Percentiles rank a stretch among this genome's conserved stretches.
Evolutionary conservation across 2,888 invertebrate species (phyloP).

Genomic region (Tenthredo livida): DNA sequence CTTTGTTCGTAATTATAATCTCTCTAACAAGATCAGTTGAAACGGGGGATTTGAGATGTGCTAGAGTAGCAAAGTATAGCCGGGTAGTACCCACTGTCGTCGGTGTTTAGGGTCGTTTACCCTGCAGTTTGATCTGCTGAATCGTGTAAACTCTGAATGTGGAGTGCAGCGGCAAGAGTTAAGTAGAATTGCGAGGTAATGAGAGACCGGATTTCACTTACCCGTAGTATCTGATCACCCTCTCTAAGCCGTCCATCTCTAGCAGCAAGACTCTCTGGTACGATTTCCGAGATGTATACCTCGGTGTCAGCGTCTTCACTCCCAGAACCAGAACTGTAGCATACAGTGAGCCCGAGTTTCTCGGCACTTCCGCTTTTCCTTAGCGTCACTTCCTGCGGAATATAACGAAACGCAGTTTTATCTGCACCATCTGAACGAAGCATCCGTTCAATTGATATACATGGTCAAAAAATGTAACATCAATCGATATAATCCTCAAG

Average conservation of each 20-base stretch:
- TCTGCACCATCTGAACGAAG: not conserved
- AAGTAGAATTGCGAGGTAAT: not conserved
- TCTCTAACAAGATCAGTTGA: slow-evolving; percentile 63
- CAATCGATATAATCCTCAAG: slow-evolving; percentile 10
- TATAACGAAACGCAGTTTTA: slow-evolving; percentile 47
- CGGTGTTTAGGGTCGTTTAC: slow-evolving; percentile 13
- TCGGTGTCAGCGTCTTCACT: slow-evolving; percentile 82
- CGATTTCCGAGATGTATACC: slow-evolving; percentile 85
- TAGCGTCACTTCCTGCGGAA: slow-evolving; percentile 83
- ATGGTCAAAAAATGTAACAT: not conserved
- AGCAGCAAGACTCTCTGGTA: slow-evolving; percentile 81
- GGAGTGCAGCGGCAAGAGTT: not conserved
- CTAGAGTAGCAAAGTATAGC: not conserved
- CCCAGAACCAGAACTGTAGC: slow-evolving; percentile 82
- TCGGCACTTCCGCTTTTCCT: slow-evolving; percentile 81
- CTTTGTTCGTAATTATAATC: slow-evolving; percentile 68
- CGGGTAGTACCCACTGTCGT: not conserved
- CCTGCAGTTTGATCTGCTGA: slow-evolving; percentile 7
- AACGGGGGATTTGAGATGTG: slow-evolving; percentile 35
- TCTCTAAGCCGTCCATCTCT: slow-evolving; percentile 82
- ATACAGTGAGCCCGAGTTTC: slow-evolving; percentile 85
- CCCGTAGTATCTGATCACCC: slow-evolving; percentile 84
- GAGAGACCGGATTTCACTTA: slow-evolving; percentile 65
- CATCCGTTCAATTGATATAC: not conserved
- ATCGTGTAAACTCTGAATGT: not conserved